These are phyloP conservation scores for Thomomys bottae DNA, from an alignment of 2,113 vertebrate species.

Conservation along the genomic window DNA sequence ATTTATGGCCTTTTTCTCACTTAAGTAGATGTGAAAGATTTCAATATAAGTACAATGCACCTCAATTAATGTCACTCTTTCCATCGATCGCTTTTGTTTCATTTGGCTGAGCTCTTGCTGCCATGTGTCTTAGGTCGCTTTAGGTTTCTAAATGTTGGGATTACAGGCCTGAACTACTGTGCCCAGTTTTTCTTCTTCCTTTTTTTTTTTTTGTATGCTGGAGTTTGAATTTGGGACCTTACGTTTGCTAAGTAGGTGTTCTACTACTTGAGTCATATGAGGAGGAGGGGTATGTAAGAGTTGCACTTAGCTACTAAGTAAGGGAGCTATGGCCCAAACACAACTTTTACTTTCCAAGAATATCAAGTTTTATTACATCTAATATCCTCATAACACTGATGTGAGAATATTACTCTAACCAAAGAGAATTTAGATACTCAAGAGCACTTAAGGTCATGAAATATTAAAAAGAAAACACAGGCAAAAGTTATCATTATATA, in stretches of 20 bases:
- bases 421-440: constrained; percentile 32
- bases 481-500: neutral
- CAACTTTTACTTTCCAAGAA: neutral
- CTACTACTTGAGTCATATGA: neutral
- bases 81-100: too few relatives aligned
- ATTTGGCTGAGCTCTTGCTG: too few relatives aligned
- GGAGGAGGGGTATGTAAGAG: neutral
- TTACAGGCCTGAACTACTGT: too few relatives aligned
- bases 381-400: neutral
- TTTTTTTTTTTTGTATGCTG: neutral
- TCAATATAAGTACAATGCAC: too few relatives aligned
- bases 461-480: constrained; percentile 31
- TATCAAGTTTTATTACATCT: neutral
- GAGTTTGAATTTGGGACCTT: too few relatives aligned
- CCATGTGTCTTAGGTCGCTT: too few relatives aligned
- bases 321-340: neutral
- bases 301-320: neutral
- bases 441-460: constrained; percentile 23
- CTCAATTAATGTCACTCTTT: too few relatives aligned
- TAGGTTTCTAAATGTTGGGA: neutral
- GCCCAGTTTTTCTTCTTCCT: neutral
- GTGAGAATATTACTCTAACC: constrained; percentile 37
- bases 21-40: too few relatives aligned
- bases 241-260: too few relatives aligned
- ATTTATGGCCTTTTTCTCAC: neutral